Percentiles rank a stretch among this genome's conserved stretches.
phyloP scores from a whole-genome alignment of 2,888 invertebrate species.

The Drosophila trichaetosa region DNA sequence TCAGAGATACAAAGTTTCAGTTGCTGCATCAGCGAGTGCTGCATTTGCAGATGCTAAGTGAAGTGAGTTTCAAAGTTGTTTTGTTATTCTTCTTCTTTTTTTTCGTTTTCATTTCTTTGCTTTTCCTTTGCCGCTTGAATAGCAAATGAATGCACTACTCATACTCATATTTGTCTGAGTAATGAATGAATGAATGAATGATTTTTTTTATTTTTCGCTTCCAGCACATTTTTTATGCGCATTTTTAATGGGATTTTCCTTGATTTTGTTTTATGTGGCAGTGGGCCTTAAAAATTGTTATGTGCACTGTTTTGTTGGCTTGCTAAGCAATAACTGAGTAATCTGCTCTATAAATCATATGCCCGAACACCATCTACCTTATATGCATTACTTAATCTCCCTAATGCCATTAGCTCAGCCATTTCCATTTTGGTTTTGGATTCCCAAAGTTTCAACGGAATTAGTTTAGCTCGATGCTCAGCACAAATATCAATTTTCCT shows the following conservation, averaged over 20 bases:
- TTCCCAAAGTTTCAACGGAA: constrained; percentile 17
- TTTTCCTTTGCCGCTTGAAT: constrained; percentile 32
- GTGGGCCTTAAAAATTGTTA: background rate
- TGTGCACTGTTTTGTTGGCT: constrained; percentile 1
- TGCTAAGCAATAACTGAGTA: constrained; percentile 8
- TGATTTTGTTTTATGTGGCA: constrained; percentile 17
- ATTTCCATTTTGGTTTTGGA: background rate
- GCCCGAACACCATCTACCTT: constrained; percentile 3
- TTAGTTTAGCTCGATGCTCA: constrained; percentile 30
- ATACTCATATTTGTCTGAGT: constrained; percentile 28
- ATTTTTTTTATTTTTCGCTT: constrained; percentile 9
- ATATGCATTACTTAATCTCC: constrained; percentile 17
- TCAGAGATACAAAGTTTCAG: constrained; percentile 49
- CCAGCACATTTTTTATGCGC: constrained; percentile 26
- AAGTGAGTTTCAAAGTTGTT: constrained; percentile 32
- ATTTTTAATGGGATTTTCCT: constrained; percentile 29
- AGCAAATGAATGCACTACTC: constrained; percentile 49
- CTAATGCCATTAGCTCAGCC: constrained; percentile 10
- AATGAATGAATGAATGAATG: constrained; percentile 28
- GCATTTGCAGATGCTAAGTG: constrained; percentile 46
- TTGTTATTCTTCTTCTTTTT: constrained; percentile 13
- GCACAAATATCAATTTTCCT: constrained; percentile 56
- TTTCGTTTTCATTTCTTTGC: constrained; percentile 13
- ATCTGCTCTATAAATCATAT: constrained; percentile 32
- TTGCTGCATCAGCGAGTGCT: constrained; percentile 25